phyloP scores from a whole-genome alignment of 2,888 invertebrate species.

The Noctua janthina region DNA sequence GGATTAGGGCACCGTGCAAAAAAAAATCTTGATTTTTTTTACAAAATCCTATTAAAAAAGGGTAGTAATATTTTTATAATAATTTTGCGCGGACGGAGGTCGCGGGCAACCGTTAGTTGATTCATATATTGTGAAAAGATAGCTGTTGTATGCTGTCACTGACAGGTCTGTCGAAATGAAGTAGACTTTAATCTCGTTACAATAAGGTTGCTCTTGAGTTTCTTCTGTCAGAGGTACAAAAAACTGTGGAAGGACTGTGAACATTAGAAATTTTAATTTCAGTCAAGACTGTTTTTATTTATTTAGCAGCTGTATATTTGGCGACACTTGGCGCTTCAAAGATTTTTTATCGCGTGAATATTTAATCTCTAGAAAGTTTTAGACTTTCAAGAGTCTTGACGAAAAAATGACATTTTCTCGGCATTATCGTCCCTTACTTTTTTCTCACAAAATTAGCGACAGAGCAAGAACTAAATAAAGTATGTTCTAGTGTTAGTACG shows the following conservation, averaged over 20 bases:
- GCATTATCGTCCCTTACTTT: conserved; percentile 5
- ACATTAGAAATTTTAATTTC: conserved; percentile 12
- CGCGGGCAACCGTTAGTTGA: too few species aligned
- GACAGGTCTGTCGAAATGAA: not conserved
- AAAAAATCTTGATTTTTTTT: too few species aligned
- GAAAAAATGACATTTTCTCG: conserved; percentile 15
- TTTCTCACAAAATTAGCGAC: conserved; percentile 5
- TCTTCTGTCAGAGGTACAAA: not conserved
- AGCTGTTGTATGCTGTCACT: not conserved
- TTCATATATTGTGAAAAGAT: not conserved
- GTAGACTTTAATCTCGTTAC: not conserved
- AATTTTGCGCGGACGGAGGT: too few species aligned
- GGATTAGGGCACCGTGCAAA: too few species aligned
- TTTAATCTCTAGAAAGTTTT: conserved; percentile 49
- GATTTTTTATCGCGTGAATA: conserved; percentile 50
- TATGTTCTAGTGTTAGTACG: conserved; percentile 16
- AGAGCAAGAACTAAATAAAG: conserved; percentile 9
- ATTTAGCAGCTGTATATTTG: conserved; percentile 30
- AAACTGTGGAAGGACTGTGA: not conserved
- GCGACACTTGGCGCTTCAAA: conserved; percentile 33
- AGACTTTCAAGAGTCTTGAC: conserved; percentile 14
- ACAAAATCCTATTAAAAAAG: too few species aligned
- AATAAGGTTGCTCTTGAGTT: not conserved
- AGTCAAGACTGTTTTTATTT: conserved; percentile 25
- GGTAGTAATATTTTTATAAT: too few species aligned